These are phyloP conservation scores for Phaenicophaeus curvirostris DNA, from an alignment of 2,797 vertebrate species.

Conservation along the genomic window DNA sequence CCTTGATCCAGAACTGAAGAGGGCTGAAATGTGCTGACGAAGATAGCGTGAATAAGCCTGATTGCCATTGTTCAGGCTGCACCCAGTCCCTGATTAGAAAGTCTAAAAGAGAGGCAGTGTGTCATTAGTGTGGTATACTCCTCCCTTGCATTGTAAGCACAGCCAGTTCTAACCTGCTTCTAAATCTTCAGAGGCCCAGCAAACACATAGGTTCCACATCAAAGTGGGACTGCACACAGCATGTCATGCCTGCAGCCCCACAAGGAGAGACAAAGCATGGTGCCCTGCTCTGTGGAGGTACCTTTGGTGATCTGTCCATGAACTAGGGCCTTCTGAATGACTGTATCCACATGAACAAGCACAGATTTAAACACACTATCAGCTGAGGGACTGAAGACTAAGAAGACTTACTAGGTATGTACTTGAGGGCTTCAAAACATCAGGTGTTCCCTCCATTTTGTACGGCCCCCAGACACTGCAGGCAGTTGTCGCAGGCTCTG, in stretches of 20 bases:
- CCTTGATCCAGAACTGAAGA: background rate
- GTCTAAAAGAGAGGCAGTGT: background rate
- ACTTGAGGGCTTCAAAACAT: background rate
- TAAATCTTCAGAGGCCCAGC: background rate
- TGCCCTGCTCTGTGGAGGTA: background rate
- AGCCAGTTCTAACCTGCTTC: background rate
- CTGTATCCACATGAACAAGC: rapidly evolving
- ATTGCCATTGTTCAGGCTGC: background rate
- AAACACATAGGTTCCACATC: rapidly evolving
- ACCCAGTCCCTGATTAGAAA: background rate
- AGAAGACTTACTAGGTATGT: rapidly evolving
- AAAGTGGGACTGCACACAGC: background rate
- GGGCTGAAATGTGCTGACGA: rapidly evolving
- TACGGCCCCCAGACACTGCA: background rate
- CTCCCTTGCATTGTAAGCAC: background rate
- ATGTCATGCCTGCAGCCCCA: background rate
- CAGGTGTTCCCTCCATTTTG: background rate
- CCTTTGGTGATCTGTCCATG: background rate
- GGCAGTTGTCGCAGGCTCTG: background rate
- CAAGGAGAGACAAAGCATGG: background rate
- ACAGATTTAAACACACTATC: background rate
- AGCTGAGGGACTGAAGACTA: background rate
- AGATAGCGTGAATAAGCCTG: background rate
- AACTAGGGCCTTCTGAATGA: background rate
- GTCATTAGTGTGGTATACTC: background rate